Percentiles rank a stretch among this genome's conserved stretches.
phyloP scores from a whole-genome alignment of 2,888 invertebrate genomes.

The Ormyrus labotus region DNA sequence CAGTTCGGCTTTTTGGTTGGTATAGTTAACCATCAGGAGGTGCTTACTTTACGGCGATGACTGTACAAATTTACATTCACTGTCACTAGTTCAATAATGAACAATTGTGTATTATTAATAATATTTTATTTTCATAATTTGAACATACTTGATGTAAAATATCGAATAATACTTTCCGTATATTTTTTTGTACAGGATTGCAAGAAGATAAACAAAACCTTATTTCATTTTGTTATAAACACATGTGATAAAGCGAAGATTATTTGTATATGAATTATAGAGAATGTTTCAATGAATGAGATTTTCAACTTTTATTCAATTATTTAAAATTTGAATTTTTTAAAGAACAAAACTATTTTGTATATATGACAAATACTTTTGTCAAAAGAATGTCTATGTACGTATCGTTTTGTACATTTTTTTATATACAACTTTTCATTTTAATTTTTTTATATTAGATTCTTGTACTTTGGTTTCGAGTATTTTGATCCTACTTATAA shows the following conservation, averaged over 20 bases:
- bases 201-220: background rate
- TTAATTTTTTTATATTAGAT: too few species aligned
- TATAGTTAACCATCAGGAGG: constrained; percentile 7
- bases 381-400: too few species aligned
- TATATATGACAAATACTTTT: too few species aligned
- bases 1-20: background rate
- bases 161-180: background rate
- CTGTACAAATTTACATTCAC: background rate
- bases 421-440: too few species aligned
- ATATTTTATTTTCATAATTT: constrained; percentile 3
- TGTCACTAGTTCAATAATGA: background rate
- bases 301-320: too few species aligned
- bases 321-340: too few species aligned
- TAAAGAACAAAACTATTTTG: too few species aligned
- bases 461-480: too few species aligned
- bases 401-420: too few species aligned
- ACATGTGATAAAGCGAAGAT: background rate
- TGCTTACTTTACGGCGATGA: background rate
- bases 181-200: background rate
- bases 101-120: background rate
- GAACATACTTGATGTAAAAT: background rate
- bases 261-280: background rate
- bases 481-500: too few species aligned
- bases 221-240: background rate
- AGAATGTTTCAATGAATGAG: too few species aligned